phyloP scores from a whole-genome alignment of 2,797 vertebrate species.

The Zenarchopterus dispar region DNA sequence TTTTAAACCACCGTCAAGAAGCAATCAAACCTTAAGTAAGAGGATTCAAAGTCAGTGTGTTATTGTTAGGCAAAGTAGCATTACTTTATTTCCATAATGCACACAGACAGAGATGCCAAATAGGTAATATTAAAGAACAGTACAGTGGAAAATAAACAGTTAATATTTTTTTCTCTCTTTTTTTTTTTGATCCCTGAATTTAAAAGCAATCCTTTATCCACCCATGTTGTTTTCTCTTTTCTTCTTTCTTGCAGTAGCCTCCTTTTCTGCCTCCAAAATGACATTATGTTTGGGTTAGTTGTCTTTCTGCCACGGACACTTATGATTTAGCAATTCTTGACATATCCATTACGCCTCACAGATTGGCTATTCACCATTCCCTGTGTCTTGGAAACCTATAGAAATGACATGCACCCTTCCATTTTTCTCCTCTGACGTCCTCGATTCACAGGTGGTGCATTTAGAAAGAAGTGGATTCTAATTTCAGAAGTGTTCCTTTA shows the following conservation, averaged over 20 bases:
- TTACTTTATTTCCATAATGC: conserved; percentile 87
- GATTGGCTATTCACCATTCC: conserved; percentile 85
- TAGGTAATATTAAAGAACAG: conserved; percentile 78
- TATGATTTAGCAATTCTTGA: conserved; percentile 90
- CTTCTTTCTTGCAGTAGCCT: conserved; percentile 43
- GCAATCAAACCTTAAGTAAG: conserved; percentile 91
- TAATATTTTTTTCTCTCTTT: conserved; percentile 47
- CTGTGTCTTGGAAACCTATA: conserved; percentile 82
- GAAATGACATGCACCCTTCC: conserved; percentile 83
- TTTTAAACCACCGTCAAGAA: conserved; percentile 90
- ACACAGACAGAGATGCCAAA: conserved; percentile 77
- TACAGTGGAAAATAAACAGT: conserved; percentile 73
- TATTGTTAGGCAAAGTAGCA: conserved; percentile 88
- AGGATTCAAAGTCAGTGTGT: conserved; percentile 90
- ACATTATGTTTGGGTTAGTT: conserved; percentile 84
- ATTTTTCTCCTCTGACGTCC: conserved; percentile 75
- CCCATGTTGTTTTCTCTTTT: conserved; percentile 45
- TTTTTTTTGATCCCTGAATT: conserved; percentile 41
- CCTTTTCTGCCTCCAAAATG: conserved; percentile 67
- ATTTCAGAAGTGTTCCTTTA: conserved; percentile 81
- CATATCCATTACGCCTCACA: conserved; percentile 88
- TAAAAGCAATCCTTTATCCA: conserved; percentile 54
- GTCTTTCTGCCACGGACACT: conserved; percentile 83
- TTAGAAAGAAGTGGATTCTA: conserved; percentile 85
- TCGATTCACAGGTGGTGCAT: conserved; percentile 79